Percentiles rank a stretch among this genome's conserved stretches.
Evolutionary conservation across 2,797 vertebrate genomes (phyloP).

Genomic region (Cottoperca gobio): DNA sequence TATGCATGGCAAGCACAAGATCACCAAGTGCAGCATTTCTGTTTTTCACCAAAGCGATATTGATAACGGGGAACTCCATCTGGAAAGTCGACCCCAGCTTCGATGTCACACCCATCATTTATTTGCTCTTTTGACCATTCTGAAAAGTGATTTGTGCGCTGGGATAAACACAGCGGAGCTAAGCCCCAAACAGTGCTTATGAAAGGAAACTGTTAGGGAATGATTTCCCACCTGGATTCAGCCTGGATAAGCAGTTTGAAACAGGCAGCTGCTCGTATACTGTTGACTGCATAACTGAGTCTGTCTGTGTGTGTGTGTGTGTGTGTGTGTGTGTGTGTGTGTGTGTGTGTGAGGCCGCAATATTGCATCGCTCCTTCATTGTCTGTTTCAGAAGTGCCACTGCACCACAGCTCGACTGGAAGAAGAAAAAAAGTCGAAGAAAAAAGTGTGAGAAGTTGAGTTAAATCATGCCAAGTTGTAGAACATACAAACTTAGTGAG

Average conservation of each 20-base stretch:
- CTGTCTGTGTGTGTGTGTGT: slow-evolving; percentile 9
- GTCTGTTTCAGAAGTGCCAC: slow-evolving; percentile 54
- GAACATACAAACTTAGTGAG: slow-evolving; percentile 84
- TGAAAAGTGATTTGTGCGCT: slow-evolving; percentile 73
- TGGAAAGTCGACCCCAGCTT: slow-evolving; percentile 44
- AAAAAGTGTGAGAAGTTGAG: slow-evolving; percentile 47
- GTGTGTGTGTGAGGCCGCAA: slow-evolving; percentile 34
- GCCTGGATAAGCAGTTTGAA: slow-evolving; percentile 77
- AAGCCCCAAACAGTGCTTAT: slow-evolving; percentile 70
- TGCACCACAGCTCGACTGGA: slow-evolving; percentile 45
- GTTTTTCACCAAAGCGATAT: slow-evolving; percentile 52
- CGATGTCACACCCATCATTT: slow-evolving; percentile 54
- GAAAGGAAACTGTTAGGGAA: slow-evolving; percentile 75
- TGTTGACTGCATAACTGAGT: slow-evolving; percentile 71
- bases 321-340: too few relatives aligned
- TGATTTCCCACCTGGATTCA: slow-evolving; percentile 81
- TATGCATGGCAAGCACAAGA: slow-evolving; percentile 39
- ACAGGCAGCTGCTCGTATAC: slow-evolving; percentile 66
- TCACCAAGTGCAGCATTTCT: slow-evolving; percentile 18
- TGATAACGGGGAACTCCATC: slow-evolving; percentile 59
- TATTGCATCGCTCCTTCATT: slow-evolving; percentile 62
- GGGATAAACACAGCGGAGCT: slow-evolving; percentile 62
- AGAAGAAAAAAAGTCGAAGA: slow-evolving; percentile 24
- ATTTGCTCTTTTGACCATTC: slow-evolving; percentile 66
- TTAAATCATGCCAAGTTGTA: slow-evolving; percentile 74